A percentile compares a stretch with the other conserved stretches of the same genome.
Conservation (phyloP, 2,797 vertebrate species). For the Champsocephalus gunnari region DNA sequence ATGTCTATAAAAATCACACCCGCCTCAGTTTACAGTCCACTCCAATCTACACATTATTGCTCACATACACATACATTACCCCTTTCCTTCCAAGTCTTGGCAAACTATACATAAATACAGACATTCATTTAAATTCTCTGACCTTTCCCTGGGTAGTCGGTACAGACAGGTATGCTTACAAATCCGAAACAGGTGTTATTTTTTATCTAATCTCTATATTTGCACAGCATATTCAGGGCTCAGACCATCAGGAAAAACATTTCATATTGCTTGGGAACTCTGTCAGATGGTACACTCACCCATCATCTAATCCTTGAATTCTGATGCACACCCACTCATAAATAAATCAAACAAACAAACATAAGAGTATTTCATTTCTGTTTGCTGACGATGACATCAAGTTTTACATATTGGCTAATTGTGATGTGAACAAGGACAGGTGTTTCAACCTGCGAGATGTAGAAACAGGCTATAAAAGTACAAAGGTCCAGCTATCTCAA, state of each 20-base stretch:
- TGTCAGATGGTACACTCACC: conserved; percentile 22
- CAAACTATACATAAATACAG: too few species aligned
- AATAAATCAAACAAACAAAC: conserved; percentile 16
- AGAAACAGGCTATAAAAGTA: conserved; percentile 65
- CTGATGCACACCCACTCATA: conserved; percentile 5
- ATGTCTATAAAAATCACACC: too few species aligned
- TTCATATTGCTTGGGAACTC: conserved; percentile 34
- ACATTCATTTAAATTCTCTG: too few species aligned
- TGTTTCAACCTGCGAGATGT: conserved; percentile 59
- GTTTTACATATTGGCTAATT: conserved; percentile 14
- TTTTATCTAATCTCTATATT: too few species aligned
- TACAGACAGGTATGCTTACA: too few species aligned
- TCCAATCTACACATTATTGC: too few species aligned
- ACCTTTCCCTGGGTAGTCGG: too few species aligned
- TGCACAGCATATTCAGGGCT: conserved; percentile 1
- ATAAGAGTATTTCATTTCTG: conserved; percentile 13
- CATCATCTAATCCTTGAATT: conserved; percentile 2
- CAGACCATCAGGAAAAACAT: conserved; percentile 5
- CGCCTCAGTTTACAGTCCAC: too few species aligned
- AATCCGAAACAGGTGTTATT: too few species aligned
- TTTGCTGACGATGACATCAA: conserved; percentile 48
- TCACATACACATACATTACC: too few species aligned
- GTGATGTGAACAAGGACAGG: conserved; percentile 62
- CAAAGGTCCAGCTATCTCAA: neutral
- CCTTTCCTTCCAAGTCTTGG: too few species aligned